Conservation (phyloP, 2,888 invertebrate species). For the Oscheius myriophilus region DNA sequence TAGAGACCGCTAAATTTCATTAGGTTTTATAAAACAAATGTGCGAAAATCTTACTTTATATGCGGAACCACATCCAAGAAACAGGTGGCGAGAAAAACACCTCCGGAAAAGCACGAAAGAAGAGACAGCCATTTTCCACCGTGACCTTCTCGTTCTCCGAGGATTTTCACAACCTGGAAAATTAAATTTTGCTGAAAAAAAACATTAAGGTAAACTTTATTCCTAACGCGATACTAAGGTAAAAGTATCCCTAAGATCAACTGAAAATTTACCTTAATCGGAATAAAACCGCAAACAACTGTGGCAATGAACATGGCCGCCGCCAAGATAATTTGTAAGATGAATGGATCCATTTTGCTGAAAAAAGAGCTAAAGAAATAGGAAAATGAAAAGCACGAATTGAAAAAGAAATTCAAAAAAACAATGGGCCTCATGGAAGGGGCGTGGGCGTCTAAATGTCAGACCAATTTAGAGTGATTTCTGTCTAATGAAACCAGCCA, state of each 20-base stretch:
- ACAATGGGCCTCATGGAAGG: no score
- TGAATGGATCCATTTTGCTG: slow-evolving; percentile 15
- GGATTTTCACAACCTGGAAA: slow-evolving; percentile 18
- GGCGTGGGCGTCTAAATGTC: no score
- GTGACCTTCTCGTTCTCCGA: slow-evolving; percentile 13
- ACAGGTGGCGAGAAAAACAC: slow-evolving; percentile 65
- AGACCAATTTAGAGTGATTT: no score
- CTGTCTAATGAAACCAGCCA: no score
- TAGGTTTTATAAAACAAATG: neutral
- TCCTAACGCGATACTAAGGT: no score
- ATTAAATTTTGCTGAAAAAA: no score
- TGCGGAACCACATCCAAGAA: slow-evolving; percentile 67
- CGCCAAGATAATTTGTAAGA: slow-evolving; percentile 54
- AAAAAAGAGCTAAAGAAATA: slow-evolving; percentile 1
- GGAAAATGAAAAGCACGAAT: no score
- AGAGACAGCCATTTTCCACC: slow-evolving; percentile 34
- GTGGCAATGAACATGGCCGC: slow-evolving; percentile 51
- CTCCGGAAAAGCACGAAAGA: slow-evolving; percentile 50
- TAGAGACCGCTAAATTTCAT: slow-evolving; percentile 42
- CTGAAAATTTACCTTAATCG: slow-evolving; percentile 72
- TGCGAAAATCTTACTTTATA: slow-evolving; percentile 51
- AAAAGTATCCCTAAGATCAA: neutral
- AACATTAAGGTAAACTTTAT: no score
- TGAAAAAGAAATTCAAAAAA: no score
- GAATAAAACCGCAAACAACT: slow-evolving; percentile 60